Evolutionary conservation across 2,797 vertebrate species (phyloP), one percentile per base, ranked within the genome.

Genomic region (Lepus oiostolus): DNA sequence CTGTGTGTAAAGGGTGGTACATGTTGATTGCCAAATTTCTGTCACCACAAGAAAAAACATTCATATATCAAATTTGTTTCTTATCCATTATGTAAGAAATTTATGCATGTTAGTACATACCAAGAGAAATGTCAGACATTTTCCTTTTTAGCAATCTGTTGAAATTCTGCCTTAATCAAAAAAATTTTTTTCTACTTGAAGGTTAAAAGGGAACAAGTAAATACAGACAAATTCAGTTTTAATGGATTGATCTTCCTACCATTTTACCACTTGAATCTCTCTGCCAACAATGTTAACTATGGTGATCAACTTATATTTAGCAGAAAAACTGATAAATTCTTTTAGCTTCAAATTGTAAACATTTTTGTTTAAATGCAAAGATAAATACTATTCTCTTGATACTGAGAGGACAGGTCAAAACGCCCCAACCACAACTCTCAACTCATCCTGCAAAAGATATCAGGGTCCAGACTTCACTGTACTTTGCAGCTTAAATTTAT

Each of bases 81-180:
- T 93, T 77, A 86, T 75, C 54, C 47, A 88, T 96, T 96, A 95
- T 96, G 83, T 96, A 97, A 97, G 75, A 93, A 95, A 93, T 86
- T 94, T 94, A 47, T 95, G 50, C 85, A 42, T 72, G 38, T 93
- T 93, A 81, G 70, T 96, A 80, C 67, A 93, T 90, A 95, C 79
- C 82, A 95, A 67, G 88, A 91, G 84, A 93, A 94, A 90, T 72
- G 75, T 71, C 85, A 60, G 68, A 82, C 76, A 83, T 47, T 93
- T 93, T 96, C 60, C 62, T 79, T 96, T 97, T 92, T 81, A 94
- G 35, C 35, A 81, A 26, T 81, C 72, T 96, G 26, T 94, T 86
- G 76, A 95, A 95, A 85, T 91, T 71, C 30, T 90, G 62, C 89
- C 72, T 96, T 93, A 52, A 68, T 85, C 74, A 90, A 90, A 94